phyloP scores from a whole-genome alignment of 2,888 invertebrate species.

The Cantharis flavilabris region DNA sequence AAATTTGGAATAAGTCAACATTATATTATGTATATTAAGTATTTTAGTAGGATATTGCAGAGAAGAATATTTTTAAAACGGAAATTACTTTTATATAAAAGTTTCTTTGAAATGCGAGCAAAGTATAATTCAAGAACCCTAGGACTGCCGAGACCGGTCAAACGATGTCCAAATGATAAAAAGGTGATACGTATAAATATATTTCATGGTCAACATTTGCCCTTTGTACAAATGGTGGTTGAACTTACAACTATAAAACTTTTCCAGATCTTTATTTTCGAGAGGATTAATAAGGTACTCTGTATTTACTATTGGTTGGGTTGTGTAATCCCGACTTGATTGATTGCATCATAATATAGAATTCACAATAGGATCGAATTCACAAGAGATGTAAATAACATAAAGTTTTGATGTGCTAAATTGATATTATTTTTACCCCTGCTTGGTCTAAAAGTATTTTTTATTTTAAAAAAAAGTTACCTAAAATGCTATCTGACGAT shows the following conservation, averaged over 20 bases:
- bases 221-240: neutral
- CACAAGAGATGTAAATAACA: neutral
- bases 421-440: neutral
- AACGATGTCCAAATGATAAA: constrained; percentile 43
- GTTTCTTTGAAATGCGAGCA: constrained; percentile 43
- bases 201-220: constrained; percentile 34
- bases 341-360: neutral
- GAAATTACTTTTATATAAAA: constrained; percentile 44
- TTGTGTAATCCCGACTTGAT: neutral
- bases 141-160: constrained; percentile 38
- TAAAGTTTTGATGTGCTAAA: neutral
- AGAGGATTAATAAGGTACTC: neutral
- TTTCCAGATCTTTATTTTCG: neutral
- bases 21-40: neutral
- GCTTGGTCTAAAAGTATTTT: neutral
- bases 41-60: constrained; percentile 31
- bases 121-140: constrained; percentile 41
- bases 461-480: neutral
- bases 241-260: neutral
- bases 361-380: neutral
- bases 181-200: constrained; percentile 41
- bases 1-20: neutral
- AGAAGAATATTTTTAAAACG: constrained; percentile 37
- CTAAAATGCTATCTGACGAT: neutral
- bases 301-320: neutral